phyloP scores from a whole-genome alignment of 2,113 vertebrate species.

The Polyodon spathula region DNA sequence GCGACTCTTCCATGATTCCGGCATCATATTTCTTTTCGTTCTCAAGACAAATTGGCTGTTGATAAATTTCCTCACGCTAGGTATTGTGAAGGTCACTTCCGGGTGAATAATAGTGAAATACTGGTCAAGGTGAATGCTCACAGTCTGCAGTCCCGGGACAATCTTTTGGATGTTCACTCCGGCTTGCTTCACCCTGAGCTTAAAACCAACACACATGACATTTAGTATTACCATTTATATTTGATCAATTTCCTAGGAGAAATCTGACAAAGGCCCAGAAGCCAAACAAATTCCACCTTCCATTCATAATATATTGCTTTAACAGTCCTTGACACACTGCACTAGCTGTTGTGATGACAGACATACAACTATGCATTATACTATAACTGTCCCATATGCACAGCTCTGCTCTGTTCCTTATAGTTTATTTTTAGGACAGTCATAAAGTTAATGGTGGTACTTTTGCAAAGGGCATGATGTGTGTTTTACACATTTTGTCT shows the following conservation, averaged over 20 bases:
- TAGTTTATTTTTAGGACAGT: no score
- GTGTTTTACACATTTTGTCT: no score
- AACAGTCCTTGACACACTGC: no score
- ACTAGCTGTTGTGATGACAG: no score
- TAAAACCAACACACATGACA: slow-evolving; percentile 20
- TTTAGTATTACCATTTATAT: neutral
- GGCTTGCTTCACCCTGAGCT: slow-evolving; percentile 53
- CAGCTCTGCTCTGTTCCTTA: no score
- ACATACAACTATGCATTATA: no score
- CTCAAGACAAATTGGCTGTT: slow-evolving; percentile 61
- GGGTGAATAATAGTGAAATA: slow-evolving; percentile 54
- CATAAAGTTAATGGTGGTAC: no score
- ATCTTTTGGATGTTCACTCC: slow-evolving; percentile 61
- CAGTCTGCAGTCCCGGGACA: slow-evolving; percentile 50
- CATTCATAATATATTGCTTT: no score
- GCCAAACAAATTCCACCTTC: no score
- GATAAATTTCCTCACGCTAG: slow-evolving; percentile 56
- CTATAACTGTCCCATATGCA: no score
- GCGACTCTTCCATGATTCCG: slow-evolving; percentile 46
- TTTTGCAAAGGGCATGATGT: no score
- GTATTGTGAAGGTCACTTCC: slow-evolving; percentile 54
- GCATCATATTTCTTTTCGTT: slow-evolving; percentile 52
- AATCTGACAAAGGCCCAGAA: no score
- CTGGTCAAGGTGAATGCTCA: slow-evolving; percentile 48
- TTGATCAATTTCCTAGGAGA: neutral